Conservation (phyloP, 2,797 vertebrate species). For the Centropyge bicolor region DNA sequence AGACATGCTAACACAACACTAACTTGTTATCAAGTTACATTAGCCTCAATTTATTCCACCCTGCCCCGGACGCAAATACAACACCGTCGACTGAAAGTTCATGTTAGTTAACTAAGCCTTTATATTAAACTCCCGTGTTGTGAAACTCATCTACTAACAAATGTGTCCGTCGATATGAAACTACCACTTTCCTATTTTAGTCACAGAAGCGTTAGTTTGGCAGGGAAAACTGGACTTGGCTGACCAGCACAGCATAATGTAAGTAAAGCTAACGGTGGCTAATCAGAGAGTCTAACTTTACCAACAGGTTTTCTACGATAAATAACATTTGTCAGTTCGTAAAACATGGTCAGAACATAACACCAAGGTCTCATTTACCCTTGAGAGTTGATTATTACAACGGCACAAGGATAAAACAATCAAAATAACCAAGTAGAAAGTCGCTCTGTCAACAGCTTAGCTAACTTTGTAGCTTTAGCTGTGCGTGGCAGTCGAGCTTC, state of each 20-base stretch:
- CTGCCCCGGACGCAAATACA: background rate
- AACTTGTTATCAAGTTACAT: slow-evolving; percentile 33
- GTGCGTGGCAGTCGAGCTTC: slow-evolving; percentile 82
- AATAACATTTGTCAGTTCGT: slow-evolving; percentile 67
- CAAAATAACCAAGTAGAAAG: slow-evolving; percentile 25
- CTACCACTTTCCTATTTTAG: slow-evolving; percentile 46
- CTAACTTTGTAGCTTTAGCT: slow-evolving; percentile 78
- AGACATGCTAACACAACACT: slow-evolving; percentile 5
- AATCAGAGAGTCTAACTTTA: slow-evolving; percentile 56
- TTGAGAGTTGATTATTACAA: rapidly evolving
- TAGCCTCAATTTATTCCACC: slow-evolving; percentile 9
- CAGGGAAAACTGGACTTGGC: slow-evolving; percentile 36
- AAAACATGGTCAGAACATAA: slow-evolving; percentile 19
- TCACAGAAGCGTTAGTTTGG: slow-evolving; percentile 48
- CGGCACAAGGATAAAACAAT: background rate
- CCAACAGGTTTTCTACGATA: slow-evolving; percentile 45
- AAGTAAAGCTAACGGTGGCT: slow-evolving; percentile 62
- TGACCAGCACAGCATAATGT: slow-evolving; percentile 38
- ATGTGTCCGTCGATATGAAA: slow-evolving; percentile 13
- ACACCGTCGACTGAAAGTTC: slow-evolving; percentile 20
- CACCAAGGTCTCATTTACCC: rapidly evolving
- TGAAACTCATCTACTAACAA: background rate
- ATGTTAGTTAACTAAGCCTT: background rate
- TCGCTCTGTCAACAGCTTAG: slow-evolving; percentile 62
- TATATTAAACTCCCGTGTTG: background rate